Conservation (phyloP, 2,113 vertebrate species). For the Tragelaphus buxtoni region DNA sequence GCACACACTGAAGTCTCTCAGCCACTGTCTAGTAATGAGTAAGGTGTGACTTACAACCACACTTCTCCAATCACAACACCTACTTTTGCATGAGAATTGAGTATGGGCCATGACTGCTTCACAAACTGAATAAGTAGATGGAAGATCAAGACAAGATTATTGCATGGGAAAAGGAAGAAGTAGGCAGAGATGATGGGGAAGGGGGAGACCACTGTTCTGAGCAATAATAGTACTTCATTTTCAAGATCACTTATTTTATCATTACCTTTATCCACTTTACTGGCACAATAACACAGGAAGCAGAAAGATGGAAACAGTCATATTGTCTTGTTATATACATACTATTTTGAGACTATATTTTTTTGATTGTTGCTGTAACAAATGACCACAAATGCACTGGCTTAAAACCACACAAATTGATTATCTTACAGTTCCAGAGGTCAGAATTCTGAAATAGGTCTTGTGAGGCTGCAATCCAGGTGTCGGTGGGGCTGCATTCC, state of each 20-base stretch:
- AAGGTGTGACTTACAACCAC: neutral
- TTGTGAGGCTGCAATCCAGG: neutral
- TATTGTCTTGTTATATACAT: too few relatives aligned
- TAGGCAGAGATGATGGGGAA: neutral
- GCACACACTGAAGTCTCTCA: neutral
- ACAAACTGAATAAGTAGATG: neutral
- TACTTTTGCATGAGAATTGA: neutral
- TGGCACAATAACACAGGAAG: neutral
- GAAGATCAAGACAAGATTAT: neutral
- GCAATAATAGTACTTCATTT: neutral
- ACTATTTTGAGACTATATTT: too few relatives aligned
- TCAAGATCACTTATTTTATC: neutral
- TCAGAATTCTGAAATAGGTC: neutral
- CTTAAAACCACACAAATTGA: neutral
- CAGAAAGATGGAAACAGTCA: neutral
- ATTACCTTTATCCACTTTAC: neutral
- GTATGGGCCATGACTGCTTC: neutral
- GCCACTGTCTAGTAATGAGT: neutral
- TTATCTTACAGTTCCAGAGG: neutral
- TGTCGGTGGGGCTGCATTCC: rapidly evolving
- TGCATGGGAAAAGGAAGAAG: rapidly evolving
- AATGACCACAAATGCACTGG: neutral
- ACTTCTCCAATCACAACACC: neutral
- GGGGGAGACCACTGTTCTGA: neutral
- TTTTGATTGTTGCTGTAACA: neutral